Base-by-base conservation (phyloP, 1,140 invertebrate genomes). In the Apis laboriosa region DNA sequence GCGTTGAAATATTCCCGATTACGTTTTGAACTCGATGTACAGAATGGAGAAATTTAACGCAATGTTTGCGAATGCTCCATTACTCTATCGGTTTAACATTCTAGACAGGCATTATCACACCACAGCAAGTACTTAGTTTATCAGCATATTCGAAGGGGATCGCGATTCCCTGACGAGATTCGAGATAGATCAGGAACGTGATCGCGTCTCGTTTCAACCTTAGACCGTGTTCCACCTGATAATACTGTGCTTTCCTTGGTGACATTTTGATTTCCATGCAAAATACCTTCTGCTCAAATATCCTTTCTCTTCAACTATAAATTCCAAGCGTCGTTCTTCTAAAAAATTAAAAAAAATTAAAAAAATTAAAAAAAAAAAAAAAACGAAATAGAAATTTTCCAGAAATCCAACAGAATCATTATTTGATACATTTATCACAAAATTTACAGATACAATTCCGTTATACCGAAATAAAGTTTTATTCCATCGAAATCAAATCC, bases 131-230 rank as follows among this genome's bases (percentile, higher is more conserved):
- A 28, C 53, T 73, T 73, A 28, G 55, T 73, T 73, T 58, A 73
- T 73, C 55, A 73, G 71, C 71, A n/a, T 73, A 73, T 58, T 73
- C 55, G 19, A 19, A 21, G 71, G 28, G 55, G 55, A 73, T 73
- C 55, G 71, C 19, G 71, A 56, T 58, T 56, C 71, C 24, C 28
- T 58, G 71, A 43, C 55, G 28, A 73, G 71, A 73, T 73, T 21
- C 55, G 21, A 58, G 71, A 73, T 73, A 58, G 55, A 73, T 73
- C 72, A 49, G 56, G 72, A 55, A 76, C 49, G 63, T 63, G 74
- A 63, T 76, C 60, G 51, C 58, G n/a, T 63, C 51, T 34, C 28
- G 51, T 67, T 75, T 67, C 51, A 34, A 21, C 53, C 24, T 11
- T n/a, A 15, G 15, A 24, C 12, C 9, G 5, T 21, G 43, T 51